Evolutionary conservation across 1,140 invertebrate genomes (phyloP), one percentile per base, ranked within the genome.

Genomic region (Drosophila parabipectinata): DNA sequence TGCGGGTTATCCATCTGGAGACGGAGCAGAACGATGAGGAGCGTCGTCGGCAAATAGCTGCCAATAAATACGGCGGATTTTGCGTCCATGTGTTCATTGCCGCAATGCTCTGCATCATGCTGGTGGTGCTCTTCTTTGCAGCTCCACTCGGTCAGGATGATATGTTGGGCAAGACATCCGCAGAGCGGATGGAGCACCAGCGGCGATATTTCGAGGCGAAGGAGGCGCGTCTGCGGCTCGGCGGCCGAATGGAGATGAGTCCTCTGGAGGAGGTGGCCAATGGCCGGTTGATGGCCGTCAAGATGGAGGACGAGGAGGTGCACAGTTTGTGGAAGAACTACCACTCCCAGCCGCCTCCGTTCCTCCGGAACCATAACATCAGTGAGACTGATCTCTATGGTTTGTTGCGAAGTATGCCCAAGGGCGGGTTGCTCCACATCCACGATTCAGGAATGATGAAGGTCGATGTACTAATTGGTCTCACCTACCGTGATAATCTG

Each of bases 371-470:
- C 0, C 94, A 93, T 72, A 67, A 93, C 3, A 95, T 97, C 26
- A 93, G 94, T 4, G 74, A 93, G 0, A 96, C 96, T 0, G 88
- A 93, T 69, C 94, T 97, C 0, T 97, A 95, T 71, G 79, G 93
- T 39, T 93, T 96, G 5, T 94, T 97, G 8, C 91, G 92, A 57
- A 92, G 92, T 18, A 94, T 96, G 92, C 95, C 95, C 1, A 95
- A 95, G 93, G 96, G 96, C 4, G 95, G 94, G 0, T 94, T 94
- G 0, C 92, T 97, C 0, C 96, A 97, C 81, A 92, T 94, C 0
- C 96, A 97, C 74, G 95, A 96, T 63, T 93, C 94, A 7, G 94
- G 95, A 1, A 92, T 96, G 9, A 93, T 94, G 3, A 94, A 94
- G 0, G 84, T 93, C 0, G 94, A 96, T 30, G 96, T 94, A 81